These are phyloP conservation scores for Malurus alboscapulatus DNA, from an alignment of 2,113 vertebrate species.

Conservation along the genomic window DNA sequence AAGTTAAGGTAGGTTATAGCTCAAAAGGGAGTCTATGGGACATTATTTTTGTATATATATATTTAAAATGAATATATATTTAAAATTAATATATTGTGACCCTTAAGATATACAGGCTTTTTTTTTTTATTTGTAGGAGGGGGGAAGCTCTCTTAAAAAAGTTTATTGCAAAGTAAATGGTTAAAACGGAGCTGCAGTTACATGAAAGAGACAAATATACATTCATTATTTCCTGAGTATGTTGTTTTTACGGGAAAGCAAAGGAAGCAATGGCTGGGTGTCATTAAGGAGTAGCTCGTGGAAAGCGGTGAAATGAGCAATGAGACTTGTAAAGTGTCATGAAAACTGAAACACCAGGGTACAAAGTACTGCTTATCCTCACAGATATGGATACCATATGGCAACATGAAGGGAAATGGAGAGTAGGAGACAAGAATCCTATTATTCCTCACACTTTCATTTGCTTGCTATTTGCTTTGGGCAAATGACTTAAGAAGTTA, in stretches of 20 bases:
- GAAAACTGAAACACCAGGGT: slow-evolving; percentile 67
- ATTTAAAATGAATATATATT: no score
- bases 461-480: slow-evolving; percentile 39
- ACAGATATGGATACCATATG: slow-evolving; percentile 60
- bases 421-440: slow-evolving; percentile 20
- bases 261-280: slow-evolving; percentile 49
- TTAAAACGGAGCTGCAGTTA: slow-evolving; percentile 47
- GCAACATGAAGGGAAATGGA: not conserved
- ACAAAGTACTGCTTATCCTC: slow-evolving; percentile 61
- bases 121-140: not conserved
- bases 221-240: slow-evolving; percentile 56
- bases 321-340: slow-evolving; percentile 66
- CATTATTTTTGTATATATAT: not conserved
- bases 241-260: slow-evolving; percentile 51
- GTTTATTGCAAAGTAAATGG: slow-evolving; percentile 55
- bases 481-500: slow-evolving; percentile 1
- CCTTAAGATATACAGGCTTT: not conserved
- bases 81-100: not conserved
- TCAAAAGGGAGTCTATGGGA: not conserved
- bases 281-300: slow-evolving; percentile 54
- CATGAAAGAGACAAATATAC: slow-evolving; percentile 64
- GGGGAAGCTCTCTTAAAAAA: not conserved
- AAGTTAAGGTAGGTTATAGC: not conserved
- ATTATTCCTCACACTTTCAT: slow-evolving; percentile 46
- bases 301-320: slow-evolving; percentile 57